Conservation (phyloP, 2,797 vertebrate species). For the Ptychadena robeensis region DNA sequence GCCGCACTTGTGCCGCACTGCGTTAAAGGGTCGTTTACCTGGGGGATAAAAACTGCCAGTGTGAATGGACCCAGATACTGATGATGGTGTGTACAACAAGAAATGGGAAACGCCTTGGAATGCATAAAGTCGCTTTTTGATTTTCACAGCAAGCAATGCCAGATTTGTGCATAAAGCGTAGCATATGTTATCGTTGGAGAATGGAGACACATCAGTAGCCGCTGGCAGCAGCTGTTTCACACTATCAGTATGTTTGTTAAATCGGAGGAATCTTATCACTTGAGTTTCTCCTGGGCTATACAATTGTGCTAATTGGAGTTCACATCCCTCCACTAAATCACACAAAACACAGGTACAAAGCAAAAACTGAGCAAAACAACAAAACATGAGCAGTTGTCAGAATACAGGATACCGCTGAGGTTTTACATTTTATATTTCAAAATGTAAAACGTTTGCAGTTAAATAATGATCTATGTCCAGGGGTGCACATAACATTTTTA, state of each 20-base stretch:
- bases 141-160: neutral
- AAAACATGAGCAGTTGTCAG: neutral
- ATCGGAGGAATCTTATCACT: neutral
- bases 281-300: constrained; percentile 43
- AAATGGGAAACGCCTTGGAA: neutral
- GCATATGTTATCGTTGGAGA: neutral
- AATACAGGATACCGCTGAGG: no score
- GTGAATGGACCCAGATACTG: neutral
- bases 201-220: constrained; percentile 3
- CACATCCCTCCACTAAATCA: constrained; percentile 43
- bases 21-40: no score
- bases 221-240: constrained; percentile 23
- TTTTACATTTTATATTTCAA: no score
- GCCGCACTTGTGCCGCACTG: no score
- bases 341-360: constrained; percentile 13
- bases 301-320: constrained; percentile 44
- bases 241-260: constrained; percentile 1
- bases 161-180: neutral
- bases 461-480: no score
- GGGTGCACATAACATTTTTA: no score
- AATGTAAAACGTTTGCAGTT: no score
- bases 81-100: neutral
- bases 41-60: no score
- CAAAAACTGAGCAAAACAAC: constrained; percentile 14
- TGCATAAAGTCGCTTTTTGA: neutral